Base-by-base conservation (phyloP, 2,888 invertebrate species). In the Xanthia togata region DNA sequence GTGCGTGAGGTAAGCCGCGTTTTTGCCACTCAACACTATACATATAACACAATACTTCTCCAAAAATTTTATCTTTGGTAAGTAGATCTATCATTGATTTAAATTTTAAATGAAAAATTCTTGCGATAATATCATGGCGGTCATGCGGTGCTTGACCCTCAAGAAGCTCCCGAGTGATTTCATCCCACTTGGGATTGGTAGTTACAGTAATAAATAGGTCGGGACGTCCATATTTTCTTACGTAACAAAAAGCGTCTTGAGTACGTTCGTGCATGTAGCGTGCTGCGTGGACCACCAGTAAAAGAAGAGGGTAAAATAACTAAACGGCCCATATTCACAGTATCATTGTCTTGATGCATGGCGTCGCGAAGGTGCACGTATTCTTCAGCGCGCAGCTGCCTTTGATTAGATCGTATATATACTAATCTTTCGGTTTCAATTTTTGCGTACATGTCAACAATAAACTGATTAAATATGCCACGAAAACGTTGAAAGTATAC, bases 231-330 rank as follows among this genome's bases (percentile, higher is more conserved):
- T 78, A 74, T 50, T 78, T 78, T 62, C 78, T 62, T 14, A 78
- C 73, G 75, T 91, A 93, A 9, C 90, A 83, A 88, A 92, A 89
- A 6, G 91, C 93, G 84, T 93, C 92, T 84, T 93, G 90, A 11
- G 89, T 87, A 59, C 87, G 79, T 83, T 93, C 90, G 72, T 91
- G 91, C 93, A 94, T 93, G 79, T 93, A 88, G n/a, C n/a, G n/a
- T n/a, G n/a, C n/a, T n/a, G 93, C 55, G n/a, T 47, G 55, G n/a
- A n/a, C 92, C 87, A n/a, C 93, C 92, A n/a, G 79, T 85, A 75
- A 82, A 89, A 64, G 64, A 69, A 38, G 78, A 70, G 23, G 73
- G 74, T 35, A 74, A 67, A 38, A 74, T 74, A 65, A 70, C 70
- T n/a, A 72, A 64, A 26, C 59, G 74, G n/a, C 71, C 63, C 50